These are phyloP conservation scores for Eledona agricola DNA, from an alignment of 2,888 invertebrate species.

Conservation along the genomic window DNA sequence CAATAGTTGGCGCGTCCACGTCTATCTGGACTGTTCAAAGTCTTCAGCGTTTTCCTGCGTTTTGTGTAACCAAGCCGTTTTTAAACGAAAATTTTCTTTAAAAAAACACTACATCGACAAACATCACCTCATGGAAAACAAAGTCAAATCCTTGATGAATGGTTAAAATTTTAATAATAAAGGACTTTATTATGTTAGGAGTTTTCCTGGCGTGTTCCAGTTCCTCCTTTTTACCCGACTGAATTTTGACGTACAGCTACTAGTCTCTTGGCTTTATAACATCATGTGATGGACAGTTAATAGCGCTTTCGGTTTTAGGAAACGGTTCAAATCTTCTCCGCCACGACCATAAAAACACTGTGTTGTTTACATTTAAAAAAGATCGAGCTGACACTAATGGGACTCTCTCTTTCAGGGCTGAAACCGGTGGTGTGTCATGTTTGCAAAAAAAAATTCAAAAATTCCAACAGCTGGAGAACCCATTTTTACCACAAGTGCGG, in stretches of 20 bases:
- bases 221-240: no score
- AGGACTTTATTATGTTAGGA: no score
- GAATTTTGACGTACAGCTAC: no score
- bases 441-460: conserved; percentile 35
- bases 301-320: no score
- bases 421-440: conserved; percentile 23
- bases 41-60: conserved; percentile 13
- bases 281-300: no score
- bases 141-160: conserved; percentile 16
- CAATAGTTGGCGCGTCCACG: conserved; percentile 38
- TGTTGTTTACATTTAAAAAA: no score
- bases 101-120: conserved; percentile 31
- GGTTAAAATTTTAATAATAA: conserved; percentile 20
- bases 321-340: no score
- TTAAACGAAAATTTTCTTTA: conserved; percentile 26
- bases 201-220: no score
- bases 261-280: no score
- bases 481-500: conserved; percentile 37
- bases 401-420: conserved; percentile 25
- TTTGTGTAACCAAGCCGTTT: conserved; percentile 14
- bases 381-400: conserved; percentile 1
- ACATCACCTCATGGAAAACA: conserved; percentile 20
- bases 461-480: conserved; percentile 36
- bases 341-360: no score
- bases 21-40: conserved; percentile 34